phyloP scores from a whole-genome alignment of 2,113 vertebrate species.

The Galbula dea region DNA sequence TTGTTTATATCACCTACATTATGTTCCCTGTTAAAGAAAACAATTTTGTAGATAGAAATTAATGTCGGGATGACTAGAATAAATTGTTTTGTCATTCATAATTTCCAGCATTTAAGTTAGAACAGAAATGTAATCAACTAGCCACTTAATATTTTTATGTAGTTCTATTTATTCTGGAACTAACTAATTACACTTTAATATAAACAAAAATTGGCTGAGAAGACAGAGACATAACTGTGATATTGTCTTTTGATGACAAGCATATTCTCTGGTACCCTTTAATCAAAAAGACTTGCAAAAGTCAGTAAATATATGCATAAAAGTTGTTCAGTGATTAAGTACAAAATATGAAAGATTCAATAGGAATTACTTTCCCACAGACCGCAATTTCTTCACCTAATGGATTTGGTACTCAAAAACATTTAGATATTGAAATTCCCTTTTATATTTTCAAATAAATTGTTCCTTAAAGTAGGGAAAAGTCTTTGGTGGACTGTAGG shows the following conservation, averaged over 20 bases:
- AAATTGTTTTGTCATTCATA: not conserved
- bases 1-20: not conserved
- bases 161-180: not conserved
- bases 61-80: not conserved
- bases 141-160: not conserved
- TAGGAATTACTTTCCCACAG: not conserved
- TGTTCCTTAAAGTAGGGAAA: not conserved
- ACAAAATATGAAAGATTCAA: not conserved
- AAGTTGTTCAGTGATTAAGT: not conserved
- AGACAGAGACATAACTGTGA: not conserved
- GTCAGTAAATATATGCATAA: not conserved
- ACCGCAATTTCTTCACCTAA: not conserved
- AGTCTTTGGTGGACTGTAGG: not conserved
- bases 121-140: not conserved
- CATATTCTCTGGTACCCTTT: not conserved
- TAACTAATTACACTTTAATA: not conserved
- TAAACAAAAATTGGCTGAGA: not conserved
- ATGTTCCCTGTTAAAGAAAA: not conserved
- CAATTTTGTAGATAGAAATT: not conserved
- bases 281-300: not conserved
- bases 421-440: not conserved
- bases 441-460: not conserved
- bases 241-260: not conserved
- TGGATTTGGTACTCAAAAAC: not conserved
- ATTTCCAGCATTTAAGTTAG: not conserved